Conservation (phyloP, 2,113 vertebrate species). For the Gobius niger region DNA sequence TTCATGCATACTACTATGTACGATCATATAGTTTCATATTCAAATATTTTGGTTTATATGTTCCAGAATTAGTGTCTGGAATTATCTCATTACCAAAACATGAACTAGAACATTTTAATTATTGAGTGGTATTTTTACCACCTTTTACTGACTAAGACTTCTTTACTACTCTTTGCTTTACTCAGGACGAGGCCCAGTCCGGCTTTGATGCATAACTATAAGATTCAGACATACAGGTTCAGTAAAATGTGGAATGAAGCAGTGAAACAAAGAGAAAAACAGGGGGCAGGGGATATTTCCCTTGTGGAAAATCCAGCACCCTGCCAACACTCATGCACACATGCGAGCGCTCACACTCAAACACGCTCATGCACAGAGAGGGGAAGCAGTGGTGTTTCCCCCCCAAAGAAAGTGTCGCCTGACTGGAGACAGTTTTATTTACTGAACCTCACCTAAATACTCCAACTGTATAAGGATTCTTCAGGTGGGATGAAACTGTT, state of each 20-base stretch:
- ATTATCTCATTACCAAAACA: no score
- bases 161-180: neutral
- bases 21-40: no score
- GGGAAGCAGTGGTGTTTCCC: conserved; percentile 22
- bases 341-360: neutral
- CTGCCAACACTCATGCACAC: conserved; percentile 27
- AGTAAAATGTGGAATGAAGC: neutral
- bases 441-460: conserved; percentile 10
- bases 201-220: neutral
- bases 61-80: no score
- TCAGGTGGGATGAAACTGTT: neutral
- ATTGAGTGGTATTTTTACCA: no score
- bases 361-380: conserved; percentile 12
- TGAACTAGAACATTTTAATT: no score
- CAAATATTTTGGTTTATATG: no score
- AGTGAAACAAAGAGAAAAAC: neutral
- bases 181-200: neutral
- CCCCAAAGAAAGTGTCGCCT: conserved; percentile 8
- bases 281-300: conserved; percentile 11
- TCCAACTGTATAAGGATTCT: neutral
- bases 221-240: conserved; percentile 14
- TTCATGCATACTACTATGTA: no score
- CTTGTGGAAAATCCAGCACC: conserved; percentile 26
- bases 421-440: conserved; percentile 7
- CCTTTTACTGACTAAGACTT: neutral